Conservation (phyloP, 2,888 invertebrate species). For the Agrenia bidenticulata region DNA sequence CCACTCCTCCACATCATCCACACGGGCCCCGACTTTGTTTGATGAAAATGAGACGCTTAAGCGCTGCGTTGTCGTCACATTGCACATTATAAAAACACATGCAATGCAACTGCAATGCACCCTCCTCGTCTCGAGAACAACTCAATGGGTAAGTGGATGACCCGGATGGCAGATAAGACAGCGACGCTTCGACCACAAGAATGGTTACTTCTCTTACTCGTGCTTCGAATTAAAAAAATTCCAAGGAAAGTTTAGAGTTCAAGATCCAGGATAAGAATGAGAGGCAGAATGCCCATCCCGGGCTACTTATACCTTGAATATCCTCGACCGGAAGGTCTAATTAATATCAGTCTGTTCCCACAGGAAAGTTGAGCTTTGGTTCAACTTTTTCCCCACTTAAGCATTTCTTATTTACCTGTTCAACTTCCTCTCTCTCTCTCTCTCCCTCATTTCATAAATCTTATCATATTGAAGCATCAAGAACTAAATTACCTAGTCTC, state of each 20-base stretch:
- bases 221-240: not conserved
- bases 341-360: slow-evolving; percentile 52
- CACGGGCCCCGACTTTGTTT: no score
- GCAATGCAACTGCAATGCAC: slow-evolving; percentile 54
- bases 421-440: no score
- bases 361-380: slow-evolving; percentile 48
- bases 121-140: slow-evolving; percentile 44
- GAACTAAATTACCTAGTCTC: no score
- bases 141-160: not conserved
- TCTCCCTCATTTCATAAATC: no score
- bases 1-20: no score
- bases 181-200: not conserved
- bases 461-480: no score
- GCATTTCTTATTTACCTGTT: not conserved
- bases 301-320: slow-evolving; percentile 21
- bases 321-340: slow-evolving; percentile 51
- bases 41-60: slow-evolving; percentile 43
- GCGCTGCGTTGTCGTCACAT: slow-evolving; percentile 53
- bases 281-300: not conserved
- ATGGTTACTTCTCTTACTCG: not conserved
- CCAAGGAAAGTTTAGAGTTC: no score
- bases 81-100: slow-evolving; percentile 42
- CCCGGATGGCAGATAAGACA: no score
- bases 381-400: not conserved
- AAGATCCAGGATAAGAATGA: not conserved